Evolutionary conservation across 2,797 vertebrate species (phyloP), one percentile per base, ranked within the genome.

Genomic region (Hoplostethus mediterraneus): DNA sequence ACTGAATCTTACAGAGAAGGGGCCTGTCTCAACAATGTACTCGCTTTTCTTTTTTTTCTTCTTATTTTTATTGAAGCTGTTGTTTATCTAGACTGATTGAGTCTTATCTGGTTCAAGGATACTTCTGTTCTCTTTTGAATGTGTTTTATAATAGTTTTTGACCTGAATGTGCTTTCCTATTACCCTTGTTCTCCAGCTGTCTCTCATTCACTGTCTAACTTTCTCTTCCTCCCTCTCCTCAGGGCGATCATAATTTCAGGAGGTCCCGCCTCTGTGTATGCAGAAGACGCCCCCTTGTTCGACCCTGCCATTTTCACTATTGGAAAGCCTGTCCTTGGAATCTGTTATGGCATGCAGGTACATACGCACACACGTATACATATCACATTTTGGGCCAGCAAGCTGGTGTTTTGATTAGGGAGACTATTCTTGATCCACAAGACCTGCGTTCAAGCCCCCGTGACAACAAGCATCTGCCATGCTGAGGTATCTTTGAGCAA

Each of bases 301-400:
- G 98, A 99, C 84, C 97, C 97, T 1, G 98, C 98, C 10, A 99
- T 99, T 87, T 99, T 99, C 91, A 97, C 97, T 5, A 97, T 99
- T 82, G 98, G 98, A 78, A 99, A 98, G 67, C 98, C 98, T 1
- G 95, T 99, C 42, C 95, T 99, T 69, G 98, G 98, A 52, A 99
- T 99, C 89, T 99, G 98, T 91, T 99, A 99, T 84, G 98, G 98
- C 83, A 99, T 99, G 98, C 98, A 99, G 98, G 98, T 99, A 86
- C 52, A 36, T 38, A 1, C 56, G 2, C 16, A n/a, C 10, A 58
- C 12, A 0, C 31, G 47, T 47, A 4, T 5, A 60, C 7, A 60
- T 0, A n/a, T 6, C 28, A 75, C 58, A 40, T 38, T 49, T 6
- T 56, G 3, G 47, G 8, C 45, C 60, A 4, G n/a, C 12, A 42